phyloP scores from a whole-genome alignment of 2,113 vertebrate genomes.

The Strix uralensis region DNA sequence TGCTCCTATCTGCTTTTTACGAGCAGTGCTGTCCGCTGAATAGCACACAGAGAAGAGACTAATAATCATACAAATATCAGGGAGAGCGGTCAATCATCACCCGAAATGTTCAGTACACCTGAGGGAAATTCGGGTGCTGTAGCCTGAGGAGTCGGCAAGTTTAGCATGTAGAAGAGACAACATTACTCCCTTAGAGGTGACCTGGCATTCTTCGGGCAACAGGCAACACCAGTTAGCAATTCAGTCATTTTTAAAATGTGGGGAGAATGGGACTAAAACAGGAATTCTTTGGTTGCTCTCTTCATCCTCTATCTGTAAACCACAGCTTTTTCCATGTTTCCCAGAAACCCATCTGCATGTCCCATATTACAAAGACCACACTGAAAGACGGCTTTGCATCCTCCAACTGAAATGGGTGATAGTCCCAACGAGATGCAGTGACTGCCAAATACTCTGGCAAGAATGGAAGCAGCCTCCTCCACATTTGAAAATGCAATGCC shows the following conservation, averaged over 20 bases:
- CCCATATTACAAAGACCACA: neutral
- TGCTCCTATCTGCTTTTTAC: conserved; percentile 53
- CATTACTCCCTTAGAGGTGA: neutral
- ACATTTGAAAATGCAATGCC: neutral
- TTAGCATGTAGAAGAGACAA: neutral
- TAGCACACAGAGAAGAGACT: conserved; percentile 37
- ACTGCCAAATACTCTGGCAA: neutral
- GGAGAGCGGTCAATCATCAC: conserved; percentile 42
- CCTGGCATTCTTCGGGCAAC: neutral
- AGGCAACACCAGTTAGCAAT: neutral
- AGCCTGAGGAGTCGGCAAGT: conserved; percentile 9
- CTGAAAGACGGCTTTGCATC: neutral
- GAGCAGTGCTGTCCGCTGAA: conserved; percentile 34
- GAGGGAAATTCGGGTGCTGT: neutral
- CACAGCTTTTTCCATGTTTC: neutral
- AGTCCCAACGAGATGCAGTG: neutral
- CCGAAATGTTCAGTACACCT: conserved; percentile 22
- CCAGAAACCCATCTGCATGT: neutral
- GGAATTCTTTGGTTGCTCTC: neutral
- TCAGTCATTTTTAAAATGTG: neutral
- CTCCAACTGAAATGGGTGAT: neutral
- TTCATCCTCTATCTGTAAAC: neutral
- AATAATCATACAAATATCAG: conserved; percentile 45
- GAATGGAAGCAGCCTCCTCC: neutral
- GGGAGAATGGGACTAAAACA: neutral